phyloP scores from a whole-genome alignment of 2,113 vertebrate genomes.

The Tragelaphus scriptus region DNA sequence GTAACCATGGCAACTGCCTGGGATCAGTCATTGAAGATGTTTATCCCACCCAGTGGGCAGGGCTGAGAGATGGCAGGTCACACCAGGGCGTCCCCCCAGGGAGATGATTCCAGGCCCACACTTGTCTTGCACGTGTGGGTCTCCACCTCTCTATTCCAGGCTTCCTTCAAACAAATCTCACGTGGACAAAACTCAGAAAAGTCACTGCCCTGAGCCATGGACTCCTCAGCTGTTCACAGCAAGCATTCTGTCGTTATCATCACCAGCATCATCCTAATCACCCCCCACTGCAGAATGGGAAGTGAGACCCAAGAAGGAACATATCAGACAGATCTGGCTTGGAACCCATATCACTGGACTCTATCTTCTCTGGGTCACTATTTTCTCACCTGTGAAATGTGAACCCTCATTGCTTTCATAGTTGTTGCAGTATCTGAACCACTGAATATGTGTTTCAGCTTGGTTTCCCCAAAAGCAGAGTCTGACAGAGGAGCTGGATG shows the following conservation, averaged over 20 bases:
- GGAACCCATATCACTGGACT: not conserved
- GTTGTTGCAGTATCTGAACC: not conserved
- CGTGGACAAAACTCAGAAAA: not conserved
- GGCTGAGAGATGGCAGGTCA: not conserved
- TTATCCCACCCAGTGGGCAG: not conserved
- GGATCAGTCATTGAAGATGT: not conserved
- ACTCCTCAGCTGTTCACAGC: not conserved
- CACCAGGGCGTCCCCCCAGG: not conserved
- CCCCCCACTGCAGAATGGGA: too few relatives aligned
- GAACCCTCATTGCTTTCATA: not conserved
- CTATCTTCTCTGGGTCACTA: not conserved
- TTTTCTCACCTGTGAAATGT: not conserved
- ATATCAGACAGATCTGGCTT: too few relatives aligned
- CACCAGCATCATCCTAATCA: not conserved
- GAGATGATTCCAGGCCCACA: fast-evolving
- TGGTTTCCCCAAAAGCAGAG: not conserved
- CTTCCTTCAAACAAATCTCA: not conserved
- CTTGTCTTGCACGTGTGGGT: not conserved
- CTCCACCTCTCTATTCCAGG: not conserved
- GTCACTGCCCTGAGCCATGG: not conserved
- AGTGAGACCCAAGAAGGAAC: not conserved
- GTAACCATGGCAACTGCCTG: constrained; percentile 45
- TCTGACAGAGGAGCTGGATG: not conserved
- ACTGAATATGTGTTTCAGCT: not conserved
- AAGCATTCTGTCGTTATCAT: fast-evolving